A percentile compares a stretch with the other conserved stretches of the same genome.
phyloP scores from a whole-genome alignment of 2,113 vertebrate species.

The Phainopepla nitens region DNA sequence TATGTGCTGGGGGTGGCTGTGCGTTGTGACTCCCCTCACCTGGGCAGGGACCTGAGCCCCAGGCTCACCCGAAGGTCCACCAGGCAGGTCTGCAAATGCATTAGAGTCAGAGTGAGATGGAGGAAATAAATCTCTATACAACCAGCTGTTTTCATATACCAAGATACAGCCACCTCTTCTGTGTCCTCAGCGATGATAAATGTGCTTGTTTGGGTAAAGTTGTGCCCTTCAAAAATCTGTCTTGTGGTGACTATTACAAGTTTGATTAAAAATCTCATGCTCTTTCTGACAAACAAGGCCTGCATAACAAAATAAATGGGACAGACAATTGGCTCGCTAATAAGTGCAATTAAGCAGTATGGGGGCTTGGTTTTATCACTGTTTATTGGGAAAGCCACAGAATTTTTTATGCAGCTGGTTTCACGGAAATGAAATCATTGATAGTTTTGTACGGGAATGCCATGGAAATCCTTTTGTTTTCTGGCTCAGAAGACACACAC shows the following conservation, averaged over 20 bases:
- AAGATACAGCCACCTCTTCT: not conserved
- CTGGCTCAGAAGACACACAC: not conserved
- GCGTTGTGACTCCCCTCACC: not conserved
- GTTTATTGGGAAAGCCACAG: slow-evolving; percentile 10
- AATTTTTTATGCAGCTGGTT: slow-evolving; percentile 20
- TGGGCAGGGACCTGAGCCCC: not conserved
- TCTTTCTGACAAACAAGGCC: not conserved
- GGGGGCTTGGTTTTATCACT: not conserved
- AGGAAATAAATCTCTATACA: not conserved
- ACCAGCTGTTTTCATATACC: not conserved
- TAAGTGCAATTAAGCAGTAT: slow-evolving; percentile 33
- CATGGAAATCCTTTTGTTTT: slow-evolving; percentile 25
- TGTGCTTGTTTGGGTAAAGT: not conserved
- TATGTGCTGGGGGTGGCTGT: not conserved
- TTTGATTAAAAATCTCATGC: not conserved
- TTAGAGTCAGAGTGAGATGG: not conserved
- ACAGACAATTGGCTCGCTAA: not conserved
- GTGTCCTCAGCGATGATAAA: not conserved
- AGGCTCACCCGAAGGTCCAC: not conserved
- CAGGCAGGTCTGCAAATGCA: not conserved
- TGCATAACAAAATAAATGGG: not conserved
- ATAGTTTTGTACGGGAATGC: not conserved
- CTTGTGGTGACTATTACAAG: not conserved
- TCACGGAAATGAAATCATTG: not conserved
- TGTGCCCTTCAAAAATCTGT: slow-evolving; percentile 14